Conservation (phyloP, 2,797 vertebrate genomes). For the Prunella strophiata region DNA sequence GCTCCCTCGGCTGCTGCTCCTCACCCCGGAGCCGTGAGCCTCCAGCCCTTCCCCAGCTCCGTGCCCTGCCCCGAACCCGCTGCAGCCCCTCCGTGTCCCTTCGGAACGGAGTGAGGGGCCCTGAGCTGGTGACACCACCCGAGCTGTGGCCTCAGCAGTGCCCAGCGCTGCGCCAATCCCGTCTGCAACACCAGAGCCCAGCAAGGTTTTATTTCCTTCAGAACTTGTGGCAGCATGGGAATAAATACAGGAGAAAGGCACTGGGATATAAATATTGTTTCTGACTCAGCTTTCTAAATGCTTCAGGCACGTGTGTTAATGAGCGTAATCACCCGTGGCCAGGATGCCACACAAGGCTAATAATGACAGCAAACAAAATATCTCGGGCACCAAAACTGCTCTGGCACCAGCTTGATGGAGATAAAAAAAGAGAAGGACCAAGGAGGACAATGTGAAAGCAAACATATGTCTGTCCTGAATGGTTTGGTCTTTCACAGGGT, state of each 20-base stretch:
- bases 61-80: accelerated
- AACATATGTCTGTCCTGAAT: accelerated
- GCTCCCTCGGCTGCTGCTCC: background rate
- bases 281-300: background rate
- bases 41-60: background rate
- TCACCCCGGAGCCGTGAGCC: background rate
- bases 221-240: background rate
- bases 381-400: background rate
- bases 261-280: background rate
- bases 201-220: background rate
- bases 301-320: background rate
- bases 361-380: background rate
- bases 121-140: accelerated
- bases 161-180: background rate
- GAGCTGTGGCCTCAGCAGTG: background rate
- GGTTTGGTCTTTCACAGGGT: background rate
- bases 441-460: background rate
- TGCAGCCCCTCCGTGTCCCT: accelerated
- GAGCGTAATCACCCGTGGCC: background rate
- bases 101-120: background rate
- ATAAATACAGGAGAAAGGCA: background rate
- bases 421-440: background rate
- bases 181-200: background rate
- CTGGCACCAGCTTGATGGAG: background rate
- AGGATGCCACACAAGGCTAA: background rate